phyloP scores from a whole-genome alignment of 2,888 invertebrate species.

The Platynereis dumerilii region DNA sequence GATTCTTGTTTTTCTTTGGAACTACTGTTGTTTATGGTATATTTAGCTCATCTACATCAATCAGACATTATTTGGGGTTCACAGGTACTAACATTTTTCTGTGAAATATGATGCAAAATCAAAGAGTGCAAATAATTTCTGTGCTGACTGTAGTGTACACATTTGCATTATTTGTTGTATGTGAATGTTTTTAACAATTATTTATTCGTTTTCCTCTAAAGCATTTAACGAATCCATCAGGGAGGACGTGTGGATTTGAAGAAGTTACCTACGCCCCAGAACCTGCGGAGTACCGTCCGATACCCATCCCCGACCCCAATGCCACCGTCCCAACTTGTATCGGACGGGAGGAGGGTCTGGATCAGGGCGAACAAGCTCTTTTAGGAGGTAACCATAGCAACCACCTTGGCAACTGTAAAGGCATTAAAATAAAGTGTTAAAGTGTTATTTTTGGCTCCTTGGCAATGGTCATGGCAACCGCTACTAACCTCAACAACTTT shows the following conservation, averaged over 20 bases:
- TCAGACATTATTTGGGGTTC: too few species aligned
- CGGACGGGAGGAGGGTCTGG: constrained; percentile 8
- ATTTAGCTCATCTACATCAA: too few species aligned
- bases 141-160: too few species aligned
- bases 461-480: not conserved
- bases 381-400: constrained; percentile 29
- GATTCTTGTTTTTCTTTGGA: too few species aligned
- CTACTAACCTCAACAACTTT: too few species aligned
- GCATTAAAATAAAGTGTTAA: too few species aligned
- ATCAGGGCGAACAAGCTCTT: constrained; percentile 20
- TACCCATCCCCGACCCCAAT: constrained; percentile 34
- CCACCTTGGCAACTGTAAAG: too few species aligned
- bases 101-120: too few species aligned
- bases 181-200: too few species aligned
- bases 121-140: too few species aligned
- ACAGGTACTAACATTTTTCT: too few species aligned
- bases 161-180: not conserved
- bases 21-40: too few species aligned
- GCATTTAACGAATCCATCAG: constrained; percentile 71
- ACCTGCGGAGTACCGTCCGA: constrained; percentile 58
- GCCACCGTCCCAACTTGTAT: constrained; percentile 25
- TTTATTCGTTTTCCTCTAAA: not conserved
- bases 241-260: constrained; percentile 95
- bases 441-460: not conserved
- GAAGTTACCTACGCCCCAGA: constrained; percentile 92